Base-by-base conservation (phyloP, 2,888 invertebrate species). In the Vesta saturnalis region DNA sequence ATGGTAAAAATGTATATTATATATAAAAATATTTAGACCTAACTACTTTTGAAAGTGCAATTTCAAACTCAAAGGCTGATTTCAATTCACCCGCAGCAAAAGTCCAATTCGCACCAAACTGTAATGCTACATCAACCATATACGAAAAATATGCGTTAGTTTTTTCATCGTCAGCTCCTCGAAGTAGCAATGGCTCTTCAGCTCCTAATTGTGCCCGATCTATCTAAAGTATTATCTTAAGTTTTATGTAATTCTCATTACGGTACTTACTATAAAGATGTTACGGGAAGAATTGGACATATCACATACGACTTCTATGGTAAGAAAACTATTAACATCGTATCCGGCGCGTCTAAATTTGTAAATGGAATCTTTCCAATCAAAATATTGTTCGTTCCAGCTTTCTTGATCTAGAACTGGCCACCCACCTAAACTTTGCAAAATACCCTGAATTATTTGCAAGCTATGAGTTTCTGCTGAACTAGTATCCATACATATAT, bases 381-480 rank as follows among this genome's bases (percentile, higher is more conserved):
- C 61, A 46, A 72, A 76, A 2, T 80, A 0, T 78, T 56, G 54
- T 12, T 76, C 75, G 76, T 90, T 87, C 95, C 95, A 95, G 0
- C 79, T 72, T 22, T 88, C 86, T 0, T 91, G 93, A 72, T 91
- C 90, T 19, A 95, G 84, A 30, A 94, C 91, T 0, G 97, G 96
- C 96, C 96, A 97, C 1, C 95, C 95, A 1, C 96, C 96, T 10
- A 96, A 85, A 14, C 87, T 85, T 22, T 87, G 64, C 21, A 77
- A 55, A 15, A 71, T 61, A 6, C 61, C 59, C 35, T 71, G 72
- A 14, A 73, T 86, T 0, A 94, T 94, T 4, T 85, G 81, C 18
- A 91, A 81, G 0, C 93, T 95, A 49, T 90, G 86, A 0, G 88
- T 84, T 49, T 69, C 68, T 14, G 43, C 55, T 0, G 64, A 15